phyloP scores from a whole-genome alignment of 2,113 vertebrate species.

The Gobio gobio region DNA sequence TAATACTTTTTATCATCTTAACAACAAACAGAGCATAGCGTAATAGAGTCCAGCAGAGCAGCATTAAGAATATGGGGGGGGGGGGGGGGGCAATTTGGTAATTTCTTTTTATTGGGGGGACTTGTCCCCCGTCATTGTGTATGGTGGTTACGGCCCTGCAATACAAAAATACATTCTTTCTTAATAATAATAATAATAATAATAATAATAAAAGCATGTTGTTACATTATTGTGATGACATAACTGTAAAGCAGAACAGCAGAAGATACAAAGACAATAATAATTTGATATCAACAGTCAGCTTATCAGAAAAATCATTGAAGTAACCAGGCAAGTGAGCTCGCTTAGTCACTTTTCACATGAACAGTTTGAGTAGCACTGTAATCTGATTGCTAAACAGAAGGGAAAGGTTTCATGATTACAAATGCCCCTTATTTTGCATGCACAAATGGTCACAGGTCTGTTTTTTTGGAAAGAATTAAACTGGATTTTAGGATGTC shows the following conservation, averaged over 20 bases:
- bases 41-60: too few species aligned
- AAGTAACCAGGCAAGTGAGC: not conserved
- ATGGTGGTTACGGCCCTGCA: not conserved
- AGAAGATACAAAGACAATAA: not conserved
- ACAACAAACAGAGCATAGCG: too few species aligned
- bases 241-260: not conserved
- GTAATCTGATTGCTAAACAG: not conserved
- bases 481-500: not conserved
- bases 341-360: not conserved
- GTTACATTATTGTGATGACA: not conserved
- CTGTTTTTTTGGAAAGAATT: not conserved
- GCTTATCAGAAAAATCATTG: constrained; percentile 14
- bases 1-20: too few species aligned
- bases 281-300: not conserved
- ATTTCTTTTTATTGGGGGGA: too few species aligned
- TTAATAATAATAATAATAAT: not conserved
- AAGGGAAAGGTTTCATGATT: constrained; percentile 15
- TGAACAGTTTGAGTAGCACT: not conserved
- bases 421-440: constrained; percentile 23
- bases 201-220: not conserved
- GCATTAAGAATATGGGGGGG: too few species aligned
- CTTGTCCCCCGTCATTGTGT: too few species aligned
- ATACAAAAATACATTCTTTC: not conserved
- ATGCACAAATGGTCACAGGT: not conserved
- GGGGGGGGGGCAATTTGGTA: too few species aligned